Percentiles rank a stretch among this genome's conserved stretches.
Conservation (phyloP, 2,888 invertebrate species). For the Eulithis prunata region DNA sequence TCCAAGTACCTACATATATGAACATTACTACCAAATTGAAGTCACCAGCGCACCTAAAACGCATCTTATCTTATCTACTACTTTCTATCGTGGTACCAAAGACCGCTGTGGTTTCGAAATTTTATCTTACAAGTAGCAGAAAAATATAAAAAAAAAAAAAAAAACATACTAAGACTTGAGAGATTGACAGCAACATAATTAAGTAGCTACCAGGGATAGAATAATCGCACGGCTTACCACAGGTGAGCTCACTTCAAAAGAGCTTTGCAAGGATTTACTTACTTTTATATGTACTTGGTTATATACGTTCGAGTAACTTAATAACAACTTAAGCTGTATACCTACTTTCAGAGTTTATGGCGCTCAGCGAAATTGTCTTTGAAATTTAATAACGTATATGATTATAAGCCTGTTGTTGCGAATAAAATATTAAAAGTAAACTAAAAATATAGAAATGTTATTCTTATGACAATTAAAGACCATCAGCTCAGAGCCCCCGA, state of each 20-base stretch:
- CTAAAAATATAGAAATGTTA: neutral
- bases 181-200: slow-evolving; percentile 6
- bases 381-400: slow-evolving; percentile 15
- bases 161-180: neutral
- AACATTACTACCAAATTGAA: no score
- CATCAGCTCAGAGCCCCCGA: no score
- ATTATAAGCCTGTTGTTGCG: slow-evolving; percentile 2
- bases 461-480: no score
- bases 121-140: no score
- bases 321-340: slow-evolving; percentile 22
- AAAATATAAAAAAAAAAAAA: no score
- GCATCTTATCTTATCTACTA: no score
- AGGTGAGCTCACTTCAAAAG: slow-evolving; percentile 23
- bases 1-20: no score
- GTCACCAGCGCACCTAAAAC: no score
- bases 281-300: slow-evolving; percentile 21
- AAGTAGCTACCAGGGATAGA: slow-evolving; percentile 4
- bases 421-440: neutral
- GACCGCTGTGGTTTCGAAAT: no score
- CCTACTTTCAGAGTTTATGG: slow-evolving; percentile 10
- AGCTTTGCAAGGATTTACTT: slow-evolving; percentile 16
- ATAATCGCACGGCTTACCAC: slow-evolving; percentile 19
- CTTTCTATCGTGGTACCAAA: no score
- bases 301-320: slow-evolving; percentile 16
- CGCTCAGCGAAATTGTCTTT: slow-evolving; percentile 15